Evolutionary conservation across 1,140 invertebrate genomes (phyloP), one percentile per base, ranked within the genome.

Genomic region (Drosophila albomicans): DNA sequence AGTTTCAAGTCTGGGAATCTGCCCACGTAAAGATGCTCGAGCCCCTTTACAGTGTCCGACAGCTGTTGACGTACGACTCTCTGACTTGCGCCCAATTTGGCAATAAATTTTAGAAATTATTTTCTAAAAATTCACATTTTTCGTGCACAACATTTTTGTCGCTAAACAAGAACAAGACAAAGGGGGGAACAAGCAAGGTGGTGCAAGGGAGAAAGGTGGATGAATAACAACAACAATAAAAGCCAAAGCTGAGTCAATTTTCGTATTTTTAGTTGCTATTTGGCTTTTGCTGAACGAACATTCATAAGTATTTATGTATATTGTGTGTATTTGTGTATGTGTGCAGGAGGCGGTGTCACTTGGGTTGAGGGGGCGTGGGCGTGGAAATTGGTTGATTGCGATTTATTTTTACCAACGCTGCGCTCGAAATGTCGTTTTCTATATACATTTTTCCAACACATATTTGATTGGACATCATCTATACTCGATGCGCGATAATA

Each of bases 41-140:
- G 35, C 54, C 54, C 54, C 54, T 38, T 20, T 16, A 65, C 63
- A 65, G 63, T 65, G 20, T 7, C 51, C 66, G 56, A 67, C 73
- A 71, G 58, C 59, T 76, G 66, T 81, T 81, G 78, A 89, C 75
- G 71, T 85, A 71, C 66, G 75, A 54, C 52, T 76, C 48, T 25
- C 20, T 58, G 67, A 79, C 65, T 82, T 87, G 79, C 61, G 79
- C 85, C 85, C 85, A 84, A 89, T 88, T 88, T 88, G 84, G 84
- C 85, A 73, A 88, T 89, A 88, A 84, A 88, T 88, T 88, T 88
- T n/a, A 85, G 78, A 88, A 80, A 81, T 66, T 57, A 75, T 78
- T 81, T 86, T 75, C 49, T 63, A 81, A 61, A 76, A 70, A 38
- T 54, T 66, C 48, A 69, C 54, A 79, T 54, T 66, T 54, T 66